Evolutionary conservation across 2,888 invertebrate species (phyloP).

Genomic region (Eupithecia insigniata): DNA sequence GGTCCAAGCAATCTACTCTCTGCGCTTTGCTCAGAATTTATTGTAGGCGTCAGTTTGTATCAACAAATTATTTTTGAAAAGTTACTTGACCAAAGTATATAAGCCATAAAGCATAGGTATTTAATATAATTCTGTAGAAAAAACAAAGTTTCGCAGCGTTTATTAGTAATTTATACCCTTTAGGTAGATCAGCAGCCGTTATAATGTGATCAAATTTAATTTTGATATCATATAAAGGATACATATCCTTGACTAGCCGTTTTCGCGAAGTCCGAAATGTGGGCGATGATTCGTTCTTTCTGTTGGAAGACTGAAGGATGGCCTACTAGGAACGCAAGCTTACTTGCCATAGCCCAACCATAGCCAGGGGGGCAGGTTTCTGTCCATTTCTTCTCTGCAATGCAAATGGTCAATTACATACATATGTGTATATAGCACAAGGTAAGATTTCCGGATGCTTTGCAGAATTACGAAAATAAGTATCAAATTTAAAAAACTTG

Average conservation of each 20-base stretch:
- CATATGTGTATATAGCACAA: background rate
- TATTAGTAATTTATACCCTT: background rate
- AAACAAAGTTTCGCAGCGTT: background rate
- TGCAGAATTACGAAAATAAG: background rate
- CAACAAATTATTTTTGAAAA: background rate
- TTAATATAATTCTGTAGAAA: background rate
- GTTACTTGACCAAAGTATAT: background rate
- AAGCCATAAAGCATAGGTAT: background rate
- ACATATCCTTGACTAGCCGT: constrained; percentile 63
- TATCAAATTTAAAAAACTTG: background rate
- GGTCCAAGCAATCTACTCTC: constrained; percentile 60
- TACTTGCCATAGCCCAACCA: constrained; percentile 62
- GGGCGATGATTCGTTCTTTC: constrained; percentile 54
- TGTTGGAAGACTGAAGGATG: constrained; percentile 58
- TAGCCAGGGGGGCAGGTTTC: constrained; percentile 53
- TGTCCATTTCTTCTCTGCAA: constrained; percentile 58
- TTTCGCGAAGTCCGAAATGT: constrained; percentile 59
- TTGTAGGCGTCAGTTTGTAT: background rate
- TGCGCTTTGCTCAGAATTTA: constrained; percentile 42
- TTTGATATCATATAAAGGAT: constrained; percentile 63
- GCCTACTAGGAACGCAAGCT: constrained; percentile 58
- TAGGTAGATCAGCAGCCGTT: background rate
- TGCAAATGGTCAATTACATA: background rate
- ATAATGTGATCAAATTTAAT: background rate
- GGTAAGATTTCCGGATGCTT: background rate